Evolutionary conservation across 2,888 invertebrate genomes (phyloP), one percentile per base, ranked within the genome.

Genomic region (Pseudococcus jackbeardsleyi): DNA sequence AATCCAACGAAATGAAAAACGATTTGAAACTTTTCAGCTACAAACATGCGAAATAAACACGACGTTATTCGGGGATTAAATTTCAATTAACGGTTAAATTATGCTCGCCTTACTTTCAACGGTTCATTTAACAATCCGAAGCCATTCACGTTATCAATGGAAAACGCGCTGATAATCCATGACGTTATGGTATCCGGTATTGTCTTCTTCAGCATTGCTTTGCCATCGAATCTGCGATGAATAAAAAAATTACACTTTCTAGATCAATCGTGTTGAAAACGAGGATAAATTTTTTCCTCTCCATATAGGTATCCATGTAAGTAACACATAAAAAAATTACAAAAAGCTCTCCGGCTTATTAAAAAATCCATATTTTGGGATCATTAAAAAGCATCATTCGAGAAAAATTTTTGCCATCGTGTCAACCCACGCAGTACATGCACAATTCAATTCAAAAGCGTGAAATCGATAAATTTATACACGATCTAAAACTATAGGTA

Each of bases 111-210:
- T 90, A 94, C 94, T 92, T 93, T 94, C 90, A 94, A 93, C 0
- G 94, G 93, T 0, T 93, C 92, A 39, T 95, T 94, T 0, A 95
- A 93, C 1, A 97, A 92, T 6, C 96, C 97, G 64, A 97, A 92
- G 12, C 97, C 97, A 90, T 94, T 93, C 0, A 94, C 92, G 0
- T 94, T 94, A 91, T 96, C 95, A 89, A 97, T 92, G 6, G 97
- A 95, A 91, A 97, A 97, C 6, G 96, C 97, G 50, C 95, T 95
- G 17, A 97, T 92, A 0, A 95, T 93, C 96, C 97, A 97, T 0
- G 96, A 96, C 8, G 96, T 96, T 90, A 97, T 95, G 0, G 95
- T 94, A 90, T 95, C 95, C 0, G 97, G 97, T n/a, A 96, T 94
- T 84, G 93, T 93, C 88, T 90, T 89, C n/a, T 89, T 89, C 50